Evolutionary conservation across 2,888 invertebrate species (phyloP).

Genomic region (Tenthredo livida): DNA sequence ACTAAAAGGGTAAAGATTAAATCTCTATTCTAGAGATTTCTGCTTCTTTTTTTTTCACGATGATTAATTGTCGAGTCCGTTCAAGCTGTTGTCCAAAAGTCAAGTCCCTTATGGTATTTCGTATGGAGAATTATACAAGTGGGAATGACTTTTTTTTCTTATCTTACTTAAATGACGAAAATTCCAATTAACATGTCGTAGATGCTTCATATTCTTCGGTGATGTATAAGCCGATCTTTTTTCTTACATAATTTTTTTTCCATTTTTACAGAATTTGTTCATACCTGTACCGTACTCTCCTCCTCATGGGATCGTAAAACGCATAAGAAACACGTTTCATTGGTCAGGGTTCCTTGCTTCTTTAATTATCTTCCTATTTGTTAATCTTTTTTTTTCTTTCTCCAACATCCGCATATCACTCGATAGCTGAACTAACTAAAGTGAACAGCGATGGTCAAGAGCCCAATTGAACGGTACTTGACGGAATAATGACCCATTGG

Average conservation of each 20-base stretch:
- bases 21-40: not conserved
- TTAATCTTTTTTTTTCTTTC: not conserved
- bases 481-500: not conserved
- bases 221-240: not conserved
- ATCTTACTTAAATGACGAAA: too few species aligned
- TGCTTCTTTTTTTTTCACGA: not conserved
- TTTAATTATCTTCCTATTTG: too few species aligned
- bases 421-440: not conserved
- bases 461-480: not conserved
- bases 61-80: not conserved
- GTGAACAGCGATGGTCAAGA: not conserved
- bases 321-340: too few species aligned
- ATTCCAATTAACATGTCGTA: not conserved
- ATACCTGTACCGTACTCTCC: not conserved
- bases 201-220: not conserved
- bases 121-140: not conserved
- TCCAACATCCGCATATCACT: not conserved
- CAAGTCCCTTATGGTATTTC: too few species aligned
- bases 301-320: not conserved
- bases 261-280: not conserved
- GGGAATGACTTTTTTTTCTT: not conserved
- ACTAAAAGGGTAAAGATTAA: not conserved
- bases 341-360: not conserved
- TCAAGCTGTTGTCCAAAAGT: not conserved
- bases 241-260: not conserved